Evolutionary conservation across 2,113 vertebrate genomes (phyloP).

Genomic region (Gasterosteus nipponicus): DNA sequence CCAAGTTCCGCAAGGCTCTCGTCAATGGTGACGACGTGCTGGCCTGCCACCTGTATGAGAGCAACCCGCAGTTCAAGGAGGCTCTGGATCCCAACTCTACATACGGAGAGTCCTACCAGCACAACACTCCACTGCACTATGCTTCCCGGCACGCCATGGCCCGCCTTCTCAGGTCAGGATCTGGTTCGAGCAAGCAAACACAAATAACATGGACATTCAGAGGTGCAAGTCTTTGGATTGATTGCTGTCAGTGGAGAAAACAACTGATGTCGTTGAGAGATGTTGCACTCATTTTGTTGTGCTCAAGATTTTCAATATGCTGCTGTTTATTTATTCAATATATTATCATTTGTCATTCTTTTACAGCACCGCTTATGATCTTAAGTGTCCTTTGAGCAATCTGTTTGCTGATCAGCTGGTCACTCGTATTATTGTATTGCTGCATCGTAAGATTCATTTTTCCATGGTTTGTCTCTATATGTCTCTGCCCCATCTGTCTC

Average conservation of each 20-base stretch:
- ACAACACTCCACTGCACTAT: constrained; percentile 98
- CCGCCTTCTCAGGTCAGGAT: constrained; percentile 92
- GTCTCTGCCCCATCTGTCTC: constrained; percentile 69
- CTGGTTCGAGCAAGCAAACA: background rate
- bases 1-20: constrained; percentile 98
- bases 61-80: constrained; percentile 96
- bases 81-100: constrained; percentile 97
- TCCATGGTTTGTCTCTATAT: constrained; percentile 52
- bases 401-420: constrained; percentile 4
- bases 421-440: background rate
- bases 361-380: background rate
- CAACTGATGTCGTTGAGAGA: background rate
- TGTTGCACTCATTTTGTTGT: background rate
- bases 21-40: constrained; percentile 96
- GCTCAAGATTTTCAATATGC: background rate
- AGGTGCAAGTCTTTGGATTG: background rate
- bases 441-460: constrained; percentile 13
- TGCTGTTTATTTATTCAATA: background rate
- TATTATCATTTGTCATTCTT: background rate
- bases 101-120: constrained; percentile 97
- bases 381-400: constrained; percentile 14
- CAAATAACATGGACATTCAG: background rate
- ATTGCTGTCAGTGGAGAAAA: background rate
- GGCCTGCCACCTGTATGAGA: constrained; percentile 96
- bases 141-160: constrained; percentile 96